Evolutionary conservation across 2,113 vertebrate genomes (phyloP).

Genomic region (Laterallus jamaicensis): DNA sequence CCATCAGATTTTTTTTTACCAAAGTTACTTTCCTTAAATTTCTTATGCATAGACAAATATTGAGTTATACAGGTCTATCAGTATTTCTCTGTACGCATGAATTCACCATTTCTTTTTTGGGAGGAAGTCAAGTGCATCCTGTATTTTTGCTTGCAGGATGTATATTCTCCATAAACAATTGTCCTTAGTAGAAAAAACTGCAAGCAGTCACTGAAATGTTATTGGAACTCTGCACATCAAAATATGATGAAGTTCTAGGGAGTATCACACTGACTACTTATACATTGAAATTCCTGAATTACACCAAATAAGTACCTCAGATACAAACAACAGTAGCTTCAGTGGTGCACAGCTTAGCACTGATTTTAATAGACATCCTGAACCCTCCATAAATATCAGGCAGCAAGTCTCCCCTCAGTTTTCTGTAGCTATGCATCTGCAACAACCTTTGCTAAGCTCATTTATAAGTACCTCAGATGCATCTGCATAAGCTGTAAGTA

Average conservation of each 20-base stretch:
- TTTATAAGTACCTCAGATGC: not conserved
- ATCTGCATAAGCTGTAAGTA: not conserved
- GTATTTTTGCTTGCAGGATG: not conserved
- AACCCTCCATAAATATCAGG: not conserved
- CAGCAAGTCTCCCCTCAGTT: not conserved
- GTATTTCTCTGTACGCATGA: not conserved
- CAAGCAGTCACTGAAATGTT: not conserved
- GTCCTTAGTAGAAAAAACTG: constrained; percentile 33
- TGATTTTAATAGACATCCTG: not conserved
- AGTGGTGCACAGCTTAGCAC: not conserved
- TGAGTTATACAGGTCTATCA: not conserved
- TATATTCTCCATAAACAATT: not conserved
- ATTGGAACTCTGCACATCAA: not conserved
- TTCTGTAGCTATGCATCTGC: not conserved
- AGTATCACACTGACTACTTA: not conserved
- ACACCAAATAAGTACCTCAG: not conserved
- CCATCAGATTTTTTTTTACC: not conserved
- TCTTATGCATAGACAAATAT: not conserved
- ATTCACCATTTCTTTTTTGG: not conserved
- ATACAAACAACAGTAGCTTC: not conserved
- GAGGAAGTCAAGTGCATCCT: not conserved
- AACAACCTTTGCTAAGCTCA: not conserved
- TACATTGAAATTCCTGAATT: not conserved
- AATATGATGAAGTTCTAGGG: not conserved
- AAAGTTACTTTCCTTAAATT: not conserved